Evolutionary conservation across 2,797 vertebrate species (phyloP).

Genomic region (Carcharodon carcharias): DNA sequence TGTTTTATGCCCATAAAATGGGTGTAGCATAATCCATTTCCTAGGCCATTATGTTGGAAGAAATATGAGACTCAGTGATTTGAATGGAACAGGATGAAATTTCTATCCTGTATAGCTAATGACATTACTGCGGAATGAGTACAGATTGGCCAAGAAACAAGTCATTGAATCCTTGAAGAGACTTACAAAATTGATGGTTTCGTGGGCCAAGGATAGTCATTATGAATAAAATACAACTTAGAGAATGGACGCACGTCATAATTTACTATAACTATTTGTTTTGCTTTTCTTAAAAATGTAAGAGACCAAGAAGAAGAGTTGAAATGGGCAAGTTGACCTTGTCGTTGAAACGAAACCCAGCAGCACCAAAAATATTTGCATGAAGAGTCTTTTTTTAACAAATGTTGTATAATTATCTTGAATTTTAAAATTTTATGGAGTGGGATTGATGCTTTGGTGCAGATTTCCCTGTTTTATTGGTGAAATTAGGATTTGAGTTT

Average conservation of each 20-base stretch:
- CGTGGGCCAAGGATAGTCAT: neutral
- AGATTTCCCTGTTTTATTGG: too few relatives aligned
- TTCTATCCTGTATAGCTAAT: neutral
- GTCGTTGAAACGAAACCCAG: neutral
- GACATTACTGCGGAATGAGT: neutral
- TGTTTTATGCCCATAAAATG: neutral
- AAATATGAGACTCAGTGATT: neutral
- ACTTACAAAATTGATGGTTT: neutral
- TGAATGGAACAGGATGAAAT: neutral
- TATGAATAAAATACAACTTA: neutral
- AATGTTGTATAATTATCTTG: neutral
- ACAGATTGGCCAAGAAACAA: neutral
- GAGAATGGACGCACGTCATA: neutral
- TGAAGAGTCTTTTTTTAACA: neutral
- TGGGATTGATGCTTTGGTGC: too few relatives aligned
- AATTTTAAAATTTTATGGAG: neutral
- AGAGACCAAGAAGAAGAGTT: neutral
- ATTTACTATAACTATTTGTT: neutral
- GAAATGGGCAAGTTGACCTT: neutral
- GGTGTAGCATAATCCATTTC: neutral
- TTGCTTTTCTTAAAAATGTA: neutral
- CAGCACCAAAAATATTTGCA: neutral
- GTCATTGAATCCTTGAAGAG: neutral
- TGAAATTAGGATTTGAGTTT: neutral
- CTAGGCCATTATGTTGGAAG: neutral